Evolutionary conservation across 1,140 invertebrate species (phyloP).

Genomic region (Drosophila novamexicana): DNA sequence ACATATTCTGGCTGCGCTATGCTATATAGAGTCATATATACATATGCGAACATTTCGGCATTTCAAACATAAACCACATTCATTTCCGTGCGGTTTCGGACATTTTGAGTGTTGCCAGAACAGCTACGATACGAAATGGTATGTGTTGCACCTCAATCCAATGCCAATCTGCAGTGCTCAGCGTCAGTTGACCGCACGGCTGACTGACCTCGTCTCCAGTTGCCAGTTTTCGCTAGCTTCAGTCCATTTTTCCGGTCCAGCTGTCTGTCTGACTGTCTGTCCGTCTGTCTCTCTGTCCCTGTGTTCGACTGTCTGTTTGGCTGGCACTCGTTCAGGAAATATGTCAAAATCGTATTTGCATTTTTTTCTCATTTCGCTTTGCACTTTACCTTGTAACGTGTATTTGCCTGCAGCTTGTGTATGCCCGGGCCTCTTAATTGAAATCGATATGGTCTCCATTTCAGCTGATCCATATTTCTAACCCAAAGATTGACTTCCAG

Average conservation of each 20-base stretch:
- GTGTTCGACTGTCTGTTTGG: constrained; percentile 15
- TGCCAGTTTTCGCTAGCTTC: constrained; percentile 23
- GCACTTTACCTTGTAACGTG: constrained; percentile 1
- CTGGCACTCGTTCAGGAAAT: constrained; percentile 48
- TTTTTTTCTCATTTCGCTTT: constrained; percentile 29
- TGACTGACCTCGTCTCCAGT: constrained; percentile 44
- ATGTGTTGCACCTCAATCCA: constrained; percentile 3
- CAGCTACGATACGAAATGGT: constrained; percentile 1
- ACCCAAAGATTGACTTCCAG: not conserved
- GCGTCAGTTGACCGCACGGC: constrained; percentile 39
- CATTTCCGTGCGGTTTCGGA: not conserved
- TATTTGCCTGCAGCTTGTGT: constrained; percentile 30
- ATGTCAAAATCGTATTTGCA: constrained; percentile 72
- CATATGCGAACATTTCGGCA: not conserved
- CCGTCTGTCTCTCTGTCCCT: not conserved
- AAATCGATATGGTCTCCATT: constrained; percentile 43
- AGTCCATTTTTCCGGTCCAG: not conserved
- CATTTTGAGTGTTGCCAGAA: constrained; percentile 9
- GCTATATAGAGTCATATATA: not conserved
- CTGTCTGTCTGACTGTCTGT: not conserved
- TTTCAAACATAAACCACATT: not conserved
- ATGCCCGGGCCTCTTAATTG: constrained; percentile 49
- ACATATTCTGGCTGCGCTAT: not conserved
- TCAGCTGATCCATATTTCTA: not conserved
- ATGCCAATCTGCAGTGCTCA: constrained; percentile 25